phyloP scores from a whole-genome alignment of 2,888 invertebrate genomes.

The Sphaeridia pumilis region DNA sequence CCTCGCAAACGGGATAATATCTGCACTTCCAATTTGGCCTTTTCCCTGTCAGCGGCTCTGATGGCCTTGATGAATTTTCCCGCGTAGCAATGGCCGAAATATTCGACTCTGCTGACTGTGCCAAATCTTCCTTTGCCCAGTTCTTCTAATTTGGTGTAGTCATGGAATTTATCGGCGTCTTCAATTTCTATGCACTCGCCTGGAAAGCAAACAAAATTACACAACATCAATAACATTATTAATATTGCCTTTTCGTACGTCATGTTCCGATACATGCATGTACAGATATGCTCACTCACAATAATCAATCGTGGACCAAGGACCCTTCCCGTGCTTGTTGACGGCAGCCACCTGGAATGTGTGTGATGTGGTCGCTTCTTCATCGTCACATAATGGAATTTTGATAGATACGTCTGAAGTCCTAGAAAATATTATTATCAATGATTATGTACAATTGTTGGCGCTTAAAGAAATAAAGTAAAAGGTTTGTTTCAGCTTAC shows the following conservation, averaged over 20 bases:
- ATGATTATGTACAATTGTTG: neutral
- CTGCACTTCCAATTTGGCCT: conserved; percentile 68
- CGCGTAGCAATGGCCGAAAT: conserved; percentile 54
- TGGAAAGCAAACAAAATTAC: neutral
- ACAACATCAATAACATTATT: neutral
- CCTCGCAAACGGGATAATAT: conserved; percentile 67
- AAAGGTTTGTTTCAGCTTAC: neutral
- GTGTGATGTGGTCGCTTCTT: neutral
- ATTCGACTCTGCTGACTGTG: conserved; percentile 48
- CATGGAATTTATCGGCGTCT: conserved; percentile 12
- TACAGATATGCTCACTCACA: neutral
- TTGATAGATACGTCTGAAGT: too few relatives aligned
- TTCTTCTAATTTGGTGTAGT: conserved; percentile 51
- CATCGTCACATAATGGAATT: too few relatives aligned
- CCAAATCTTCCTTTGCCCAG: conserved; percentile 65
- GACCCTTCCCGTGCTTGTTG: conserved; percentile 8
- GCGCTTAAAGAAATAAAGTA: neutral
- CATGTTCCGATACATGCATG: neutral
- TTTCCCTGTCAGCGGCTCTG: conserved; percentile 58
- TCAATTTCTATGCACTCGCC: conserved; percentile 5
- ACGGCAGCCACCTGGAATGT: conserved; percentile 10
- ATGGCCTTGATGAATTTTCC: conserved; percentile 71
- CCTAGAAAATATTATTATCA: too few relatives aligned
- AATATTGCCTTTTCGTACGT: neutral
- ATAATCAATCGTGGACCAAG: conserved; percentile 7